A percentile compares a stretch with the other conserved stretches of the same genome.
Evolutionary conservation across 1,140 invertebrate genomes (phyloP).

Genomic region (Neodiprion virginianus): DNA sequence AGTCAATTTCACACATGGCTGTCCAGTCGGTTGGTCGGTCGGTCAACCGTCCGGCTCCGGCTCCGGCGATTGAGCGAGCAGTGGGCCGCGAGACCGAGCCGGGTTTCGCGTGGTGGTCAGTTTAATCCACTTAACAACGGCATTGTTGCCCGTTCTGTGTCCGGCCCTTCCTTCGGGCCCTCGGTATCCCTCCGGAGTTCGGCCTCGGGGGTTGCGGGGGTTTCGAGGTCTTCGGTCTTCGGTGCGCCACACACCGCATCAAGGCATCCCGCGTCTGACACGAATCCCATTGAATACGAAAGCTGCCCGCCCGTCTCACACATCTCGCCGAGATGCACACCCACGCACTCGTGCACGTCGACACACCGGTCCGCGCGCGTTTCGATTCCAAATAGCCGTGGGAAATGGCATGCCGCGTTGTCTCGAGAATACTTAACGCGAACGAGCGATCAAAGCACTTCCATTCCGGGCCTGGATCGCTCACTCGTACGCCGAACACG

Average conservation of each 20-base stretch:
- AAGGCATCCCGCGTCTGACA: background rate
- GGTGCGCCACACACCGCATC: slow-evolving; percentile 1
- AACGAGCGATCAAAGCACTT: background rate
- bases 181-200: background rate
- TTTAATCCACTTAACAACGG: slow-evolving; percentile 32
- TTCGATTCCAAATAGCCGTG: slow-evolving; percentile 58
- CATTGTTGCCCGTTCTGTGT: slow-evolving; percentile 1
- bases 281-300: background rate
- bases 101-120: slow-evolving; percentile 3
- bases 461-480: background rate
- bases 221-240: background rate
- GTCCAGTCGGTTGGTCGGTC: slow-evolving; percentile 22
- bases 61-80: slow-evolving; percentile 8
- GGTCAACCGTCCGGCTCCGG: slow-evolving; percentile 1
- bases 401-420: slow-evolving; percentile 51
- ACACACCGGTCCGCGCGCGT: slow-evolving; percentile 32
- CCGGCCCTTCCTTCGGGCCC: background rate
- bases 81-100: slow-evolving; percentile 10
- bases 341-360: slow-evolving; percentile 38
- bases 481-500: background rate
- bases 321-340: background rate
- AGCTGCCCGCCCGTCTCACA: background rate
- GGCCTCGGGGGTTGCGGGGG: background rate
- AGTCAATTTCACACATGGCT: slow-evolving; percentile 50
- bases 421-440: slow-evolving; percentile 52